Base-by-base conservation (phyloP, 2,888 invertebrate genomes). In the Taenaris catops region DNA sequence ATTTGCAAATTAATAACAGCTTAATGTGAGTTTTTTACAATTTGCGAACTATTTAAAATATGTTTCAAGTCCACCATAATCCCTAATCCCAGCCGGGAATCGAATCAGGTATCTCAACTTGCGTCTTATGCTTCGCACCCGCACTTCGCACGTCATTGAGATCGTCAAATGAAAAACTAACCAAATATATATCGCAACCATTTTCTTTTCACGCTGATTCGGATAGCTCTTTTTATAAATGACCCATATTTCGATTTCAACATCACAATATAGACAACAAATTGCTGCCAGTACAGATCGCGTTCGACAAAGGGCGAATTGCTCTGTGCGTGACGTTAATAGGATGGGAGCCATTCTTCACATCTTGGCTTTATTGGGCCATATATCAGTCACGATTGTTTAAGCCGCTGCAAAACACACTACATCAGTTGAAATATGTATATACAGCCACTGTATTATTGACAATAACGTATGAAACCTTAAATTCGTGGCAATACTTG, bases 251-350 rank as follows among this genome's bases (percentile, higher is more conserved):
- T 32, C 18, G 26, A 34, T 37, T 25, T 29, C 28, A 39, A 34
- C 36, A 41, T 41, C 28, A 32, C 41, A 48, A 40, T 43, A 28
- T 29, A 38, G 28, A 54, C 52, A 61, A 74, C 72, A 73, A 75
- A 76, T 76, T 69, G 67, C 55, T 60, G 62, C 53, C 64, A 60
- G 61, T 61, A 70, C 78, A 74, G 31, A 76, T 70, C 64, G 64
- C 50, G 52, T 63, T 63, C 56, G 58, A 61, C 56, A 55, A 55
- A 54, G 53, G 53, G 55, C 53, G 58, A 60, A 69, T 64, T 66
- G 73, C 60, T 71, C 66, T 78, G 75, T 59, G 56, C 54, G 62
- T 63, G 79, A 78, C 79, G 63, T 72, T 74, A 78, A 79, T 78
- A 69, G 73, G 67, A 74, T 67, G 58, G 58, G 54, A 55, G 60